Evolutionary conservation across 2,888 invertebrate species (phyloP), one percentile per base, ranked within the genome.

Genomic region (Andrena praecox): DNA sequence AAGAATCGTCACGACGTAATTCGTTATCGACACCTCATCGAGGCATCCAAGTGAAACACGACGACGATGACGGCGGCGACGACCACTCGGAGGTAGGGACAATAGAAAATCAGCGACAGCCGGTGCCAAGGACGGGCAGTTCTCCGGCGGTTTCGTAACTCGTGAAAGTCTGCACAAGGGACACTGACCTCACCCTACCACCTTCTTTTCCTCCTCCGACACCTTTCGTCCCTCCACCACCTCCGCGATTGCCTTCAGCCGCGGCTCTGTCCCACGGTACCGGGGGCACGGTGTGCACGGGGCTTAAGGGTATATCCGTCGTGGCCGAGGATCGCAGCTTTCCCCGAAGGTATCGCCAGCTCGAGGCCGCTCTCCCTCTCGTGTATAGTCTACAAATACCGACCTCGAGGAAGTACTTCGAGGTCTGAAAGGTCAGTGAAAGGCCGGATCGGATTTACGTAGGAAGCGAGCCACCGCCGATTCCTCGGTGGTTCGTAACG

Each of bases 61-160:
- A 80, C 75, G 52, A 67, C 72, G 89, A 85, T 78, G 75, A 76
- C 79, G 77, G 68, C 35, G 76, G 50, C 48, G 76, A 54, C 79
- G 80, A 71, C 50, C 71, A 33, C 78, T n/a, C 59, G 67, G 67
- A 78, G 63, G 72, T 82, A 90, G 89, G 91, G 92, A 93, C 93
- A 93, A 93, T 91, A 92, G 93, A 93, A 93, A 93, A 93, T 91
- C 92, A 91, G 90, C 93, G 90, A 88, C 91, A 93, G 91, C 93
- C 93, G 93, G 92, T 93, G 94, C 93, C 93, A 93, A 94, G 93
- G 93, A 94, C 94, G 93, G 91, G 90, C 93, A 92, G 93, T 93
- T 92, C 91, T 91, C 91, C 86, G 88, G 75, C 77, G 84, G 92
- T 94, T 94, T 94, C 93, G 93, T 93, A 94, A 94, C 93, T 93